Evolutionary conservation across 2,888 invertebrate genomes (phyloP), one percentile per base, ranked within the genome.

Genomic region (Emmelina monodactyla): DNA sequence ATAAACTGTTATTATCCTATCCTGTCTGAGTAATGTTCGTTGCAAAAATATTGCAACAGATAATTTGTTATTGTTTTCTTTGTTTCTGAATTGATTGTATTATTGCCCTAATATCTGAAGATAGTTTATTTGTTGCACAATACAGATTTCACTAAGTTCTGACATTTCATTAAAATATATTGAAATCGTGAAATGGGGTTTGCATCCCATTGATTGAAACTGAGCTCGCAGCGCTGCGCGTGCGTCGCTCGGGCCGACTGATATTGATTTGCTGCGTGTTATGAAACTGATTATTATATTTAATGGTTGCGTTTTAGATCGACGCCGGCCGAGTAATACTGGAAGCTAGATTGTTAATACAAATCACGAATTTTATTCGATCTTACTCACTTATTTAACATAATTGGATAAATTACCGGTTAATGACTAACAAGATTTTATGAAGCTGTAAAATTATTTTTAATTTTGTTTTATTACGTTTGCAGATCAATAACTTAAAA

Each of bases 81-180:
- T 25, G 25, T 25, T 25, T 7, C 22, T 36, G 32, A 39, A 14
- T 36, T 32, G 29, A 36, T 37, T 35, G 25, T 29, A 33, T 35
- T 32, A 37, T 34, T 35, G 34, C 14, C 25, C 28, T 37, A 37
- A 37, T 22, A 22, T 35, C 31, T 32, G 6, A 33, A 35, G 16
- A 35, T 33, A 39, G 37, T 33, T 38, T 33, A 33, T 38, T 10
- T 25, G 51, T 73, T 75, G 53, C 69, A 62, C 65, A 72, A 73
- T 62, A 58, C 60, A 58, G 57, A 64, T 70, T 70, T 65, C 69
- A 66, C 60, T 62, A 64, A 70, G 67, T 69, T 65, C 76, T 69
- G 73, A 71, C 75, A 76, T 78, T 78, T 76, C 65, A 73, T 75
- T 76, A 69, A 67, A 69, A 67, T 68, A 66, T 72, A 78, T 78